These are phyloP conservation scores for Dicrostonyx torquatus DNA, from an alignment of 2,797 vertebrate genomes.

Conservation along the genomic window DNA sequence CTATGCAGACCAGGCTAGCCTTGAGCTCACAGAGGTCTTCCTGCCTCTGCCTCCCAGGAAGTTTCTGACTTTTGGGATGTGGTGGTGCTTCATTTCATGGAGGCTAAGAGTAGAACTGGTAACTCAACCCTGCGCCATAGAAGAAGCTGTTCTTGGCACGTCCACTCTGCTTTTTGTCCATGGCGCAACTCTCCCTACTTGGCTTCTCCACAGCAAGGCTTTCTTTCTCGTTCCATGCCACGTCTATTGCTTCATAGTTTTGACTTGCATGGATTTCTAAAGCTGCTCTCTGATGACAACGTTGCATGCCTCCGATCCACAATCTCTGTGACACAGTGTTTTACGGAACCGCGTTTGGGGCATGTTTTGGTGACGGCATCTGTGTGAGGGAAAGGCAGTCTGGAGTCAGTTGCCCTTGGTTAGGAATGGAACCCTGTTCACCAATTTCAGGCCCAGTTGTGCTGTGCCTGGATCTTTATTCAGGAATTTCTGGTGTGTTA, in stretches of 20 bases:
- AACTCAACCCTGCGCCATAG: neutral
- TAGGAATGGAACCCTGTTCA: neutral
- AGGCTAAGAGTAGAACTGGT: neutral
- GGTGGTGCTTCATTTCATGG: neutral
- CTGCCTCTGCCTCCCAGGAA: neutral
- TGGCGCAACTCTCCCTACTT: neutral
- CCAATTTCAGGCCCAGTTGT: neutral
- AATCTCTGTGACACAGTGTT: neutral
- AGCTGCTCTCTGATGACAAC: neutral
- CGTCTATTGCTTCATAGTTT: neutral
- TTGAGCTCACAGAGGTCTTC: neutral
- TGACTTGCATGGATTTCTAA: neutral
- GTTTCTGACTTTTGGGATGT: neutral
- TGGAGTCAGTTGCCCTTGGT: neutral
- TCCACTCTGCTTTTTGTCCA: neutral
- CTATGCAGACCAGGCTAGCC: neutral
- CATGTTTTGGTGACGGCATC: neutral
- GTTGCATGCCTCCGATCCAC: neutral
- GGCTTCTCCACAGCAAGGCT: neutral
- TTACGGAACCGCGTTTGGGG: neutral
- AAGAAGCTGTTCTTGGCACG: neutral
- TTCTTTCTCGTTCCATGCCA: neutral
- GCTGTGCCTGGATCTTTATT: neutral
- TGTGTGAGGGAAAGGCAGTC: neutral
- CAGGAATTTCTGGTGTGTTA: constrained; percentile 40